Evolutionary conservation across 2,888 invertebrate species (phyloP).

Genomic region (Megamerina dolium): DNA sequence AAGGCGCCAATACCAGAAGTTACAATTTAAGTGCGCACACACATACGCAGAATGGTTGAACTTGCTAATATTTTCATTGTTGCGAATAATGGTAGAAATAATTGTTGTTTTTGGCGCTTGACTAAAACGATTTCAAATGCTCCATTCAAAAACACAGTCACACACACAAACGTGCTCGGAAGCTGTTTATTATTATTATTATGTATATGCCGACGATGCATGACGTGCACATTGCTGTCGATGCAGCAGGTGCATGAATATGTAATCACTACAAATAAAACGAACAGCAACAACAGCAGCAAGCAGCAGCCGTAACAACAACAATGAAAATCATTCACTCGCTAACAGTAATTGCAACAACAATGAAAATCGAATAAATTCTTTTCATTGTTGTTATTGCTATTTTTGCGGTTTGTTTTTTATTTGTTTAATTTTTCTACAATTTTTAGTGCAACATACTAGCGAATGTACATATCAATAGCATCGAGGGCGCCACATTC

Average conservation of each 20-base stretch:
- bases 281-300: background rate
- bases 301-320: too few species aligned
- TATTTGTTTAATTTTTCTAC: too few species aligned
- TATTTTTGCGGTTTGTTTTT: too few species aligned
- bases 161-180: background rate
- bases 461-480: too few species aligned
- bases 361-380: background rate
- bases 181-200: conserved; percentile 3
- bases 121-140: background rate
- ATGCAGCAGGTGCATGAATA: conserved; percentile 22
- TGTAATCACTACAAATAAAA: too few species aligned
- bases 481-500: conserved; percentile 7
- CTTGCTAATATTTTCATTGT: background rate
- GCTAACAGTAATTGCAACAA: conserved; percentile 1
- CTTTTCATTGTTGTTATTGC: too few species aligned
- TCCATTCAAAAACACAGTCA: background rate
- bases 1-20: too few species aligned
- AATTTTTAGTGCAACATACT: too few species aligned
- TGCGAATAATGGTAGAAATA: background rate
- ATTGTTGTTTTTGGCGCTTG: conserved; percentile 1
- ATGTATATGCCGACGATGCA: conserved; percentile 17
- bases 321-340: conserved; percentile 3
- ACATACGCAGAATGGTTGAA: too few species aligned
- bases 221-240: conserved; percentile 12
- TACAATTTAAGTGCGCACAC: too few species aligned